A percentile compares a stretch with the other conserved stretches of the same genome.
phyloP scores from a whole-genome alignment of 2,113 vertebrate species.

The Pelvicachromis taeniatus region DNA sequence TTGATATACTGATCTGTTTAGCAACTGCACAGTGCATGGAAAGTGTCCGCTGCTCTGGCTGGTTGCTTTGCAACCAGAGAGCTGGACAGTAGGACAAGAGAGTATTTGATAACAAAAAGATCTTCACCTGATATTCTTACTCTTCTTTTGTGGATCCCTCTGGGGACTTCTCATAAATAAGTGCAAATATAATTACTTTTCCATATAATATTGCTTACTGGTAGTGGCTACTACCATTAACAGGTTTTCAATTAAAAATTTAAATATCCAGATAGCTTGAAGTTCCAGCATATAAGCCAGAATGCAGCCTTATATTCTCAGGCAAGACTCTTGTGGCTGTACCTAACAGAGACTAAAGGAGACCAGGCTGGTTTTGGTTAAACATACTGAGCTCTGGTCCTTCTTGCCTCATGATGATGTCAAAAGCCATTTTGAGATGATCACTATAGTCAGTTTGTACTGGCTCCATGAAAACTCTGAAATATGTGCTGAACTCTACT shows the following conservation, averaged over 20 bases:
- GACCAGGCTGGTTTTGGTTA: too few relatives aligned
- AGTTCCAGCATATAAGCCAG: neutral
- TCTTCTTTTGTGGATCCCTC: neutral
- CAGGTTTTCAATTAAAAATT: neutral
- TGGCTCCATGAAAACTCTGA: neutral
- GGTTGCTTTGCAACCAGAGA: neutral
- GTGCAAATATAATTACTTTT: neutral
- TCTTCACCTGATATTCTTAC: neutral
- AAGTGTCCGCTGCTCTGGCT: neutral
- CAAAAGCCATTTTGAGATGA: neutral
- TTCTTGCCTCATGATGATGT: neutral
- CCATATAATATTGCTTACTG: neutral
- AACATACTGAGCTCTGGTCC: neutral
- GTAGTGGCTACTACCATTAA: neutral
- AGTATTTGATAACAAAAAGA: slow-evolving; percentile 18
- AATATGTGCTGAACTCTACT: neutral
- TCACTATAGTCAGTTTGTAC: neutral
- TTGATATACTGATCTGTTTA: neutral
- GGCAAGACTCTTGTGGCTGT: too few relatives aligned
- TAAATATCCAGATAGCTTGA: neutral
- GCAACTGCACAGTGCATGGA: neutral
- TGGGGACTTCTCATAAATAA: neutral
- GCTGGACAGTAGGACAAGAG: neutral
- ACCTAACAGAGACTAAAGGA: too few relatives aligned
- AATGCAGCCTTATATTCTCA: neutral